phyloP scores from a whole-genome alignment of 2,797 vertebrate species.

The Dendrocincla tyrannina region DNA sequence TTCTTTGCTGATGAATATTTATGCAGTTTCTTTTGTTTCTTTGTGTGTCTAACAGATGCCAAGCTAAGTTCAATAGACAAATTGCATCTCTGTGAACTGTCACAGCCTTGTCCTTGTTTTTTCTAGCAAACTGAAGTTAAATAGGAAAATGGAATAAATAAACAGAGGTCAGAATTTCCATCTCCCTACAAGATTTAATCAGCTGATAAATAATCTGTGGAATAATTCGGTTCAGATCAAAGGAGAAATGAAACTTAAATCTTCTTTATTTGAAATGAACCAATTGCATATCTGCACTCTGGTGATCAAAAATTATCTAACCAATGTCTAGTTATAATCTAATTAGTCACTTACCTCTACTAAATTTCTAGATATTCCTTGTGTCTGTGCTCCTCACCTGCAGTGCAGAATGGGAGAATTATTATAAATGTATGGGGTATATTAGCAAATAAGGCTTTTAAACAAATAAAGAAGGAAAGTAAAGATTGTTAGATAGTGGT shows the following conservation, averaged over 20 bases:
- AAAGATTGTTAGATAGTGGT: neutral
- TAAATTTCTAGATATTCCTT: neutral
- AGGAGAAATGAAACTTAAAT: slow-evolving; percentile 1
- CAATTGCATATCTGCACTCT: neutral
- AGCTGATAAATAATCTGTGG: slow-evolving; percentile 26
- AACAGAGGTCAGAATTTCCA: slow-evolving; percentile 36
- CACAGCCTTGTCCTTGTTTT: slow-evolving; percentile 37
- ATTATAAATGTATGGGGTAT: neutral
- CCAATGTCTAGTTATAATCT: neutral
- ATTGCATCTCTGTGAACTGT: slow-evolving; percentile 55
- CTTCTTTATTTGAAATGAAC: neutral
- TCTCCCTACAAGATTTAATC: slow-evolving; percentile 33
- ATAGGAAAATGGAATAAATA: slow-evolving; percentile 49
- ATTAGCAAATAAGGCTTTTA: neutral
- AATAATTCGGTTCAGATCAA: slow-evolving; percentile 19
- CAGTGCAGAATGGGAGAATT: neutral
- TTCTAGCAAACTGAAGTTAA: slow-evolving; percentile 37
- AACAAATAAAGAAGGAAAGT: neutral
- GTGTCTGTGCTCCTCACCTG: neutral
- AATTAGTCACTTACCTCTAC: slow-evolving; percentile 1
- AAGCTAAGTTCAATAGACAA: slow-evolving; percentile 62
- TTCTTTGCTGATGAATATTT: slow-evolving; percentile 63
- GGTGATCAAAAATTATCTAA: neutral
- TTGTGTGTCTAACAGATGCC: slow-evolving; percentile 47
- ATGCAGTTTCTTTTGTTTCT: slow-evolving; percentile 60